These are phyloP conservation scores for Circaetus cinerascens DNA, from an alignment of 2,113 vertebrate species.

Conservation along the genomic window DNA sequence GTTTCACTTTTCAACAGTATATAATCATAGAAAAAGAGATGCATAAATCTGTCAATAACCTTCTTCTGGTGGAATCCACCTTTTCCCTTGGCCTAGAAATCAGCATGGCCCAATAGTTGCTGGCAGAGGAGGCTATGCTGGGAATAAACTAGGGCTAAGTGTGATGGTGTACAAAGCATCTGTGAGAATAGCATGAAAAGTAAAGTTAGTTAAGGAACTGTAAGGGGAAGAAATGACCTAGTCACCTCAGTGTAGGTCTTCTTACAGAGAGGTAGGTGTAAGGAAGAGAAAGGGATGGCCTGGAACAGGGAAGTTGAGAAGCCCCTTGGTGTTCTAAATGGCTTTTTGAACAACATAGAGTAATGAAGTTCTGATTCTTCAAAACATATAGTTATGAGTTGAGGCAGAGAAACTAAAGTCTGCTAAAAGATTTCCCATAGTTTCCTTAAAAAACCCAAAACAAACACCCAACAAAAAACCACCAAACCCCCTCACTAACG, in stretches of 20 bases:
- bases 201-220: neutral
- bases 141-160: neutral
- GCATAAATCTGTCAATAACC: neutral
- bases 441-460: neutral
- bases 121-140: neutral
- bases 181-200: neutral
- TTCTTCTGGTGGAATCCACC: neutral
- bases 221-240: neutral
- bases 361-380: neutral
- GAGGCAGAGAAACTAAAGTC: neutral
- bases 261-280: neutral
- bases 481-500: fast-evolving
- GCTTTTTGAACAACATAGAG: neutral
- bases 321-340: neutral
- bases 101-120: neutral
- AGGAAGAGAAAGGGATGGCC: neutral
- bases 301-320: neutral
- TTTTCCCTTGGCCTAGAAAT: neutral
- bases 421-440: neutral
- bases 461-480: neutral
- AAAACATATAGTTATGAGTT: neutral
- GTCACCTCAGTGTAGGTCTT: neutral
- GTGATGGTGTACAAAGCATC: neutral
- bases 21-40: neutral
- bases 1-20: neutral